Evolutionary conservation across 2,888 invertebrate genomes (phyloP), one percentile per base, ranked within the genome.

Genomic region (Eristalis pertinax): DNA sequence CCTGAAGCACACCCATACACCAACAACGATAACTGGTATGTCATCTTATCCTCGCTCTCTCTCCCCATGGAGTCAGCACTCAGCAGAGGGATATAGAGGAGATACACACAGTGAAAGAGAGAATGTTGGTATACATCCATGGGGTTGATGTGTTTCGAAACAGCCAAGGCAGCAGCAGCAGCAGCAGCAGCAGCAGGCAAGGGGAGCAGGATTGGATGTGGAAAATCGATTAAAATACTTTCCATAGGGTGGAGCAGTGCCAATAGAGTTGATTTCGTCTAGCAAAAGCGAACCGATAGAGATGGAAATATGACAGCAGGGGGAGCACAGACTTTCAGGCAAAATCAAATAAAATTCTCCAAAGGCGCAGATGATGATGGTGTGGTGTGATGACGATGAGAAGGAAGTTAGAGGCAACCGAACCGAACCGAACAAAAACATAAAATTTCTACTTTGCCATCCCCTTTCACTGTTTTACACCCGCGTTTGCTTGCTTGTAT

Each of bases 211-310:
- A 90, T 90, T 90, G 91, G 90, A 90, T 91, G 91, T 90, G 91
- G 91, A 92, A 92, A 92, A 92, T 92, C 92, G 92, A 92, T 92
- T 91, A 90, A 91, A 91, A 90, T 91, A 88, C 89, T 90, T 50
- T 90, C 89, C 80, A 80, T 41, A 32, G 84, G 79, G 87, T 84
- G 84, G 84, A 87, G 73, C 87, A 83, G 86, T 86, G 58, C 82
- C 77, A 86, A 74, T 69, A 87, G 74, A 78, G 72, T 87, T 63
- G 60, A 58, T 82, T 82, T 69, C 56, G 35, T 74, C 63, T n/a
- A 73, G 41, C 65, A 38, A 32, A 62, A 74, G 72, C 50, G 72
- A 72, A 68, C 38, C 64, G 76, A 80, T 35, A 78, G 70, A 67
- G 50, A 35, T 50, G 69, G 56, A 50, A 70, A 69, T 24, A 74